Evolutionary conservation across 2,888 invertebrate genomes (phyloP), one percentile per base, ranked within the genome.

Genomic region (Pachliopta kotzebuea): DNA sequence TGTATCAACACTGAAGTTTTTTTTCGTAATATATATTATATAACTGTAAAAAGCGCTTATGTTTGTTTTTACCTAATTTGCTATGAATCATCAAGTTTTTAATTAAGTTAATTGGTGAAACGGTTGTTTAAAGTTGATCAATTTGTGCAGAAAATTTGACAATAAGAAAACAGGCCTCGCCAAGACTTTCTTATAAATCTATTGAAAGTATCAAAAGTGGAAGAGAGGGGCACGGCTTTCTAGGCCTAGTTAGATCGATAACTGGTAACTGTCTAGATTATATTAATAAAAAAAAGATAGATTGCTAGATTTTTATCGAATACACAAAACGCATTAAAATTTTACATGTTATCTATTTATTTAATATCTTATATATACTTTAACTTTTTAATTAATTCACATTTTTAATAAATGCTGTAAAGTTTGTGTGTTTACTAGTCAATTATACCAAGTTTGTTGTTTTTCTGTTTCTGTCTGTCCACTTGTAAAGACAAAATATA

Each of bases 181-280:
- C 21, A 42, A 49, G 56, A 23, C 53, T 52, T 26, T 45, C 45
- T 31, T 8, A 23, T 7, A 56, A 56, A 60, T 57, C 53, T 29
- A 61, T 56, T 56, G 42, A 56, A 29, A 52, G 21, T 21, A 21
- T 49, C 61, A 57, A 59, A 65, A 31, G 18, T 57, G 21, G 20
- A 59, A 24, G 62, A 63, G 49, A 59, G 63, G 59, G 56, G 45
- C 54, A 49, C 42, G n/a, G 20, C 52, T 62, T 65, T n/a, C 37
- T 49, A 64, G 55, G 60, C 50, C 57, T 64, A 66, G 54, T 57
- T 64, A 55, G 62, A 65, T 65, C 62, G 56, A 66, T 68, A 62
- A 37, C 31, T 26, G 29, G n/a, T 59, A 14, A 29, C 49, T 9
- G 20, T 24, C n/a, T 50, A 9, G n/a, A n/a, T 31, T 14, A 21